These are phyloP conservation scores for Paradoxurus hermaphroditus DNA, from an alignment of 2,113 vertebrate species.

Conservation along the genomic window DNA sequence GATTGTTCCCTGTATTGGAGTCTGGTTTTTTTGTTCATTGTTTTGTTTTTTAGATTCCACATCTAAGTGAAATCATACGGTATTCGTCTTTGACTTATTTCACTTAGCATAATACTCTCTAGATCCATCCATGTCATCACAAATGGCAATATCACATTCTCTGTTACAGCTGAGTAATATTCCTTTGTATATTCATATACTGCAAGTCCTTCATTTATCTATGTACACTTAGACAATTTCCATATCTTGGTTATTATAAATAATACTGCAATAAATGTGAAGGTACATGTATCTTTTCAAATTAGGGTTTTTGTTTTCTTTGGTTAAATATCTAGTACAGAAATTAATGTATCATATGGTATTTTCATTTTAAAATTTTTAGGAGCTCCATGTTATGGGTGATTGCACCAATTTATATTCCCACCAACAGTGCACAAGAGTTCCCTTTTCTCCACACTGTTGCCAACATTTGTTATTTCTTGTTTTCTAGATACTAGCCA, in stretches of 20 bases:
- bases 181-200: background rate
- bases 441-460: background rate
- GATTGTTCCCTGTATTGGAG: background rate
- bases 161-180: background rate
- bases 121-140: background rate
- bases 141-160: too few species aligned
- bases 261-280: background rate
- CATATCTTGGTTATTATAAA: background rate
- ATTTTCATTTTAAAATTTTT: background rate
- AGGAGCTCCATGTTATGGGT: background rate
- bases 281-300: background rate
- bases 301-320: background rate
- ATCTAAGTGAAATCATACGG: background rate
- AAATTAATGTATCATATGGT: background rate
- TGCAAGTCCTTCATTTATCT: background rate
- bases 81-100: background rate
- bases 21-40: background rate
- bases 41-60: background rate
- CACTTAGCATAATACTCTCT: background rate
- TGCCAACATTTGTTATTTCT: background rate
- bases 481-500: background rate
- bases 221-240: background rate
- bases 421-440: background rate
- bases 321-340: background rate
- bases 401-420: background rate